Base-by-base conservation (phyloP, 2,888 invertebrate species). In the Pseudococcus jackbeardsleyi region DNA sequence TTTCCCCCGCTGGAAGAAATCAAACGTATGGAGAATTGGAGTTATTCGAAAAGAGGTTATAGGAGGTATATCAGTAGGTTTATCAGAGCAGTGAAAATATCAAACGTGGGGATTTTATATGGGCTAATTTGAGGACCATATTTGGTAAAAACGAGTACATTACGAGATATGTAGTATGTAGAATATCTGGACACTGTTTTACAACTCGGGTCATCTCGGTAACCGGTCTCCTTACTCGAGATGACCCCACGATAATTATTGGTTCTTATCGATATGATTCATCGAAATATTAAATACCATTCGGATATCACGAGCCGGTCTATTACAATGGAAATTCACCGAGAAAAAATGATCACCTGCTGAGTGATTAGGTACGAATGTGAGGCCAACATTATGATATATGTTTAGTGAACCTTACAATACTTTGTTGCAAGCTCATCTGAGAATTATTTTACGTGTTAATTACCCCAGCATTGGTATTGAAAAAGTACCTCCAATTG, bases 111-210 rank as follows among this genome's bases (percentile, higher is more conserved):
- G 1, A 22, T 64, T 72, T 33, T 82, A 82, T 46, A 42, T 82
- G 46, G 79, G 79, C 79, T 82, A 82, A 82, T 82, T 82, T 46
- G 33, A 19, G 19, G 46, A 19, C 79, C 79, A 82, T 82, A 82
- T 82, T 82, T 46, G 79, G 79, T 82, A 17, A 82, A 82, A 82
- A 82, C 79, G 19, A 64, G 64, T 64, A 64, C 19, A 2, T 8
- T 9, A 46, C 79, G 46, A 82, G 79, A 82, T 82, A 82, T 82
- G 79, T 82, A 46, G 33, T 82, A 82, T 82, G 79, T 82, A 46
- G 33, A 82, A 46, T 82, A 82, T 82, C 46, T 82, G 42, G 42
- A 82, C 79, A 46, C 79, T 46, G 19, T 82, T 82, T 72, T 72
- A 72, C 72, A 33, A 19, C 72, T 64, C 72, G 72, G 22, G 64